Conservation (phyloP, 2,113 vertebrate genomes). For the Lepus timidus region DNA sequence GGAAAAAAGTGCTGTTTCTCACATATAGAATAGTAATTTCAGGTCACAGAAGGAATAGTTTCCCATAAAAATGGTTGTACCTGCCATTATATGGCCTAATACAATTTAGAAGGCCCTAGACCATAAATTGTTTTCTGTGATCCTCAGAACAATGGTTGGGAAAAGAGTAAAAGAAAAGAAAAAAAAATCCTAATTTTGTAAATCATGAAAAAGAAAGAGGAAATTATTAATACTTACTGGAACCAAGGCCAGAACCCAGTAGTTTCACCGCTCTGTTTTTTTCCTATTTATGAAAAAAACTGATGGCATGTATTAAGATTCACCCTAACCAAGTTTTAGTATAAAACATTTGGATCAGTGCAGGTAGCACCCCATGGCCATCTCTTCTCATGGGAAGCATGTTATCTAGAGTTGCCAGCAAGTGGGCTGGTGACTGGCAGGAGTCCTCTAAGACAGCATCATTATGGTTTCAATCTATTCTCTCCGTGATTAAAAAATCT, state of each 20-base stretch:
- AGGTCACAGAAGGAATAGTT: constrained; percentile 14
- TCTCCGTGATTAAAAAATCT: not conserved
- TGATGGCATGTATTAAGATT: not conserved
- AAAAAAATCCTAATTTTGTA: not conserved
- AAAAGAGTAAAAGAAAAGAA: not conserved
- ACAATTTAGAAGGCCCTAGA: not conserved
- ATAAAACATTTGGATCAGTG: not conserved
- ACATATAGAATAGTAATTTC: not conserved
- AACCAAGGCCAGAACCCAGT: not conserved
- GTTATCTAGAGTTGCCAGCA: not conserved
- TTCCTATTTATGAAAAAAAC: not conserved
- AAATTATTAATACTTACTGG: not conserved
- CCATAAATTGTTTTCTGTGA: not conserved
- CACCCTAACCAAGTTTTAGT: not conserved
- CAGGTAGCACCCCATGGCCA: too few relatives aligned
- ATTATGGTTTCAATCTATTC: not conserved
- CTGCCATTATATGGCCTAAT: not conserved
- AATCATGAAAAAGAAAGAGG: not conserved
- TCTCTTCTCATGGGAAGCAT: not conserved
- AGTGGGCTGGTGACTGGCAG: not conserved
- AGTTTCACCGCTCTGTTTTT: not conserved
- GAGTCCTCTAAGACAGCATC: not conserved
- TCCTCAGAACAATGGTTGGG: not conserved
- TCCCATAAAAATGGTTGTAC: not conserved
- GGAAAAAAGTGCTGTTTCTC: not conserved